Conservation (phyloP, 2,888 invertebrate species). For the Sinelater perroti region DNA sequence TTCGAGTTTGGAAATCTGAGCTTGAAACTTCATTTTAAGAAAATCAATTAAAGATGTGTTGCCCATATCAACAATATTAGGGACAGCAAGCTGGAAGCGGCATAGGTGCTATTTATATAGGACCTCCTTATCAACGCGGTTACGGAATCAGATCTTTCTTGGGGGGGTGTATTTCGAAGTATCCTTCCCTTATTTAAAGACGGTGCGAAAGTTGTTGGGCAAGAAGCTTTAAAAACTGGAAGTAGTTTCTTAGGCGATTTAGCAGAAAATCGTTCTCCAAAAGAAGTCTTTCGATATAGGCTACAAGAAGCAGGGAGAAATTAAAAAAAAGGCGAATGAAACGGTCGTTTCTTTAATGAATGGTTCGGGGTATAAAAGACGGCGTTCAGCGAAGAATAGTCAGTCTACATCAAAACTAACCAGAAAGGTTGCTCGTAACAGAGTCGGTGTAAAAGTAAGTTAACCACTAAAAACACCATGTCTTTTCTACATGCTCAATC, state of each 20-base stretch:
- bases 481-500: constrained; percentile 17
- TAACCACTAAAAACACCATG: too few species aligned
- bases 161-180: constrained; percentile 15
- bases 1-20: constrained; percentile 21
- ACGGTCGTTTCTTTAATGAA: constrained; percentile 14
- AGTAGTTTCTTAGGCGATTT: constrained; percentile 8
- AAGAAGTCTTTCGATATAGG: constrained; percentile 3
- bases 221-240: constrained; percentile 11
- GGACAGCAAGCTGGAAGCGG: constrained; percentile 11
- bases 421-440: not conserved
- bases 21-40: constrained; percentile 14
- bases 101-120: constrained; percentile 16
- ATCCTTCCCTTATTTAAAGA: constrained; percentile 16
- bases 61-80: constrained; percentile 23
- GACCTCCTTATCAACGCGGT: constrained; percentile 13
- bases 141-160: constrained; percentile 8
- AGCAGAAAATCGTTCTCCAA: not conserved
- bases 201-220: constrained; percentile 1
- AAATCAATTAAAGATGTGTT: constrained; percentile 3
- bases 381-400: not conserved
- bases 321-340: constrained; percentile 14
- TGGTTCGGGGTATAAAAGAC: constrained; percentile 20
- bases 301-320: constrained; percentile 10
- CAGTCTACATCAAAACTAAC: not conserved
- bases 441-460: too few species aligned